Base-by-base conservation (phyloP, 2,113 vertebrate genomes). In the Tylochromis polylepis region DNA sequence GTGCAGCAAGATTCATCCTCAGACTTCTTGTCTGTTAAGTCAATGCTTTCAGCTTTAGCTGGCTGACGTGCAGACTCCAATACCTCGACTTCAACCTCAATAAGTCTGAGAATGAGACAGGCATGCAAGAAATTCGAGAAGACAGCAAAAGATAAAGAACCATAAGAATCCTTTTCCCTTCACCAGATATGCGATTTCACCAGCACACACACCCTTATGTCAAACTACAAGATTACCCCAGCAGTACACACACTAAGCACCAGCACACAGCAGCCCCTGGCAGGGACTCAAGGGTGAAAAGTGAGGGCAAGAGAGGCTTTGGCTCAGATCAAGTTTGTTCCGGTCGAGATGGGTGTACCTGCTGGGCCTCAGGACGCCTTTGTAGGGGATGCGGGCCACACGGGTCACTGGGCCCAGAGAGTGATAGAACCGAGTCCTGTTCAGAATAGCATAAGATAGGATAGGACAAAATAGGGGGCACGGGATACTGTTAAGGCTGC, bases 361-460 rank as follows among this genome's bases (percentile, higher is more conserved):
- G 98, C 97, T 98, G 97, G 98, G 96, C 97, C 98, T 98, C 97
- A 97, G 92, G 96, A 97, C 97, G 97, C 98, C 97, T 96, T 98
- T 97, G 98, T 97, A 97, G 96, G 98, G 97, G 97, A 98, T 99
- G 95, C 98, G 97, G 97, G 97, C 97, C 97, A 98, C 96, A 96
- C 98, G 97, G 97, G 97, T 98, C 96, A 98, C 96, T 95, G 98
- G 98, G 91, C 98, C 98, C 96, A 99, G 97, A 96, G 99, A 99
- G 96, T 98, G 98, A 97, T 99, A 99, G 97, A 99, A 98, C 95
- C 98, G 98, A 97, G 96, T 98, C 99, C 99, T 99, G 99, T 98
- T 98, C 97, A 98, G 98, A 97, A 97, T 97, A 97, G 96, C 94
- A 96, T 93, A 91, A 94, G 87, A 95, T 85, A 91, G 90, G 90